phyloP scores from a whole-genome alignment of 2,113 vertebrate genomes.

The Deroptyus accipitrinus region DNA sequence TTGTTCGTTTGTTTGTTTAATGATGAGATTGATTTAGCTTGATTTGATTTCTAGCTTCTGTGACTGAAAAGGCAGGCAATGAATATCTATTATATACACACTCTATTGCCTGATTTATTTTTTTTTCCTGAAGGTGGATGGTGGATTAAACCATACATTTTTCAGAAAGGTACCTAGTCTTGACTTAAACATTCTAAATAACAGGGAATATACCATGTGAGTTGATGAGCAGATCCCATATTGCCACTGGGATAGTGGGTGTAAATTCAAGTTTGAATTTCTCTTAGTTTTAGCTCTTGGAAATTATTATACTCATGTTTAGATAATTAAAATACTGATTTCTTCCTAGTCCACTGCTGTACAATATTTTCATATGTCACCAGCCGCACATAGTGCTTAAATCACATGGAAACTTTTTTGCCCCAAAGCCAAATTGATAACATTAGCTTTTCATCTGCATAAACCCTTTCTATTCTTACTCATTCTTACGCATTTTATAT shows the following conservation, averaged over 20 bases:
- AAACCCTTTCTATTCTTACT: neutral
- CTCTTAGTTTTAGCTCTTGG: neutral
- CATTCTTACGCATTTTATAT: neutral
- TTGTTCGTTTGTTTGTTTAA: neutral
- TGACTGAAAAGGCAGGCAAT: neutral
- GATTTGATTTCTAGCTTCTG: neutral
- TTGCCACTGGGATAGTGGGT: neutral
- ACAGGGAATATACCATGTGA: fast-evolving
- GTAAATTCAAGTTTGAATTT: neutral
- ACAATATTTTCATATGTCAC: neutral
- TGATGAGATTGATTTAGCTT: neutral
- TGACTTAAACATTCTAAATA: neutral
- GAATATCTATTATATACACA: neutral
- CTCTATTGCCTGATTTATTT: neutral
- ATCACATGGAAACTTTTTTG: neutral
- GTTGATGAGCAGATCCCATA: neutral
- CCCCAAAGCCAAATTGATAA: neutral
- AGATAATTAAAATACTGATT: neutral
- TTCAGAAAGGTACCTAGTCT: neutral
- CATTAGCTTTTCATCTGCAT: neutral
- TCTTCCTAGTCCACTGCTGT: neutral
- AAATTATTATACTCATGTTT: neutral
- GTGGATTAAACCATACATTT: neutral
- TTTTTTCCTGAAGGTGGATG: neutral
- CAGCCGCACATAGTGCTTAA: neutral